These are phyloP conservation scores for Seira musarum DNA, from an alignment of 2,888 invertebrate genomes.

Conservation along the genomic window DNA sequence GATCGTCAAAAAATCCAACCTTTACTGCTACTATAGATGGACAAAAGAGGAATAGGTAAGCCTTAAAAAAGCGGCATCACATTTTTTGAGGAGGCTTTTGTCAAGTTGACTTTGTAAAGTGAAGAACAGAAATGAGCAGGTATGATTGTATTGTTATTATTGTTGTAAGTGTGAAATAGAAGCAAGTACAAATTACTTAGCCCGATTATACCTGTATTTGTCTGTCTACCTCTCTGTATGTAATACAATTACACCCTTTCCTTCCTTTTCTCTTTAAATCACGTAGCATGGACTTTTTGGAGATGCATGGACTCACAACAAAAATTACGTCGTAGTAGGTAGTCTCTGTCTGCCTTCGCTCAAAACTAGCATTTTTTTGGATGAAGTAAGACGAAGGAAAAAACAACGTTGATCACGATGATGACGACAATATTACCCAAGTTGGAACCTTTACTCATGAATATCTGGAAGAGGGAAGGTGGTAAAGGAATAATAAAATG, in stretches of 20 bases:
- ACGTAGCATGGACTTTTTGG: not conserved
- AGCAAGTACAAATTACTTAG: not conserved
- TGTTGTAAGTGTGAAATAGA: not conserved
- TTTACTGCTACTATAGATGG: slow-evolving; percentile 38
- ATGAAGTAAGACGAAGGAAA: not conserved
- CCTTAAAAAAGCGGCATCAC: slow-evolving; percentile 20
- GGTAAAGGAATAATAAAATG: slow-evolving; percentile 17
- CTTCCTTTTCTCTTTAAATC: not conserved
- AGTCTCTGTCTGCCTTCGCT: too few species aligned
- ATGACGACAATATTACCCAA: not conserved
- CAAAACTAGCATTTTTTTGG: too few species aligned
- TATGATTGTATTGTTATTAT: too few species aligned
- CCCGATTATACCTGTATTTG: not conserved
- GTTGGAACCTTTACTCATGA: not conserved
- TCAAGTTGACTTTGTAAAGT: too few species aligned
- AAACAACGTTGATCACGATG: too few species aligned
- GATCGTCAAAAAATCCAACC: not conserved
- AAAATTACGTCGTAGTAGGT: not conserved
- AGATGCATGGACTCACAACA: not conserved
- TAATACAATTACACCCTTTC: not conserved
- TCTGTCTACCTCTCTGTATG: not conserved
- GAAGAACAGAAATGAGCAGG: too few species aligned
- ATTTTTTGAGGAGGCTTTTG: slow-evolving; percentile 31
- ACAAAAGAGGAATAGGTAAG: slow-evolving; percentile 23
- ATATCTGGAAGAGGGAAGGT: not conserved